These are phyloP conservation scores for Lagodon rhomboides DNA, from an alignment of 2,797 vertebrate genomes.

Conservation along the genomic window DNA sequence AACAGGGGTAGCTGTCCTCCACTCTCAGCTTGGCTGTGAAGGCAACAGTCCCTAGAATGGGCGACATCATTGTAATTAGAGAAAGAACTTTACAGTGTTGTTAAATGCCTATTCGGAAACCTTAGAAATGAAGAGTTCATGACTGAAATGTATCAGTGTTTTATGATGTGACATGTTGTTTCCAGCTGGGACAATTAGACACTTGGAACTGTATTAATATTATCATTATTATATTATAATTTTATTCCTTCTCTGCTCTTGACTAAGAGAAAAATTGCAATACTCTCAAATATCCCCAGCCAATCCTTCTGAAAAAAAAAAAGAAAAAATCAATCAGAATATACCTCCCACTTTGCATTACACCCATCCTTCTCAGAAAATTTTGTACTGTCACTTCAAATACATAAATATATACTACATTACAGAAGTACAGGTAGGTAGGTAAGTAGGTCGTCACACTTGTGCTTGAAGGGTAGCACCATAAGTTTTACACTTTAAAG, in stretches of 20 bases:
- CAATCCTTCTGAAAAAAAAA: no score
- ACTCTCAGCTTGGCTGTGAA: conserved; percentile 66
- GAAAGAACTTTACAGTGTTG: not conserved
- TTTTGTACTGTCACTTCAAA: no score
- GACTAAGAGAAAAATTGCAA: not conserved
- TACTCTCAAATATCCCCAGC: not conserved
- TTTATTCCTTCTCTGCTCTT: not conserved
- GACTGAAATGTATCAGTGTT: not conserved
- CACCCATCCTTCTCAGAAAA: no score
- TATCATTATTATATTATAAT: not conserved
- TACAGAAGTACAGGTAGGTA: not conserved
- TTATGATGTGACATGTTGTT: not conserved
- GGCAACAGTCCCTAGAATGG: conserved; percentile 44
- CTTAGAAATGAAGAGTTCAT: not conserved
- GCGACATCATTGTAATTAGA: not conserved
- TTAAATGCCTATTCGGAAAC: not conserved
- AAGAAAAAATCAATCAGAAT: no score
- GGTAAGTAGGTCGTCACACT: not conserved
- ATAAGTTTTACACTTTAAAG: no score
- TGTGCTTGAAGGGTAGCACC: no score
- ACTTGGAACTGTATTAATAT: not conserved
- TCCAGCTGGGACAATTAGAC: not conserved
- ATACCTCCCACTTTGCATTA: no score
- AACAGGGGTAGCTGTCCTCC: conserved; percentile 53
- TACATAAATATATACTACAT: not conserved